phyloP scores from a whole-genome alignment of 2,113 vertebrate genomes.

The Dipodomys merriami region DNA sequence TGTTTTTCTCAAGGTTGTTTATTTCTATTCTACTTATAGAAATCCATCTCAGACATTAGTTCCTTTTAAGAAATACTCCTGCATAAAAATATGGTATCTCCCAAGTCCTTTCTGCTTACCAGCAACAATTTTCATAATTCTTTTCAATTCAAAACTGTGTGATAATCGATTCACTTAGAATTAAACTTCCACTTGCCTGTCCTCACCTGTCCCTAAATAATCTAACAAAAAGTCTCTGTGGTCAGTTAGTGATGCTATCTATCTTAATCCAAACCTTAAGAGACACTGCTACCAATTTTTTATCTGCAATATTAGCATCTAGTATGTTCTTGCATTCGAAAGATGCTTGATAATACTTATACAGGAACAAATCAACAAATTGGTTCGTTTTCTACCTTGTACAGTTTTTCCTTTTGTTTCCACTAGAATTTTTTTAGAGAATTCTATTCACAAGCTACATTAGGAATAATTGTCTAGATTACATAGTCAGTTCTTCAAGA shows the following conservation, averaged over 20 bases:
- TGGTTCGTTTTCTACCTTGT: neutral
- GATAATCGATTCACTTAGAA: neutral
- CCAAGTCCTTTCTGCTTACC: neutral
- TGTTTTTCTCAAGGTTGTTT: neutral
- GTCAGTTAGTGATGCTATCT: neutral
- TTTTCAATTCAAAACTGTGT: neutral
- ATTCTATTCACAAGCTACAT: neutral
- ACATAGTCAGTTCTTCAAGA: conserved; percentile 15
- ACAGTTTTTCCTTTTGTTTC: neutral
- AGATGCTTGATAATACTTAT: neutral
- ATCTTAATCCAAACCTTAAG: neutral
- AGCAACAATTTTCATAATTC: neutral
- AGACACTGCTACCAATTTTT: neutral
- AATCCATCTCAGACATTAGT: neutral
- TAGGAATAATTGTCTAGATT: neutral
- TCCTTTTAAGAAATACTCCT: neutral
- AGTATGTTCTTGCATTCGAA: neutral
- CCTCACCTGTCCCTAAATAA: neutral
- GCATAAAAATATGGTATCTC: neutral
- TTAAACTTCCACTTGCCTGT: neutral
- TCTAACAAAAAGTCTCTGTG: neutral
- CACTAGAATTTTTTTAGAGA: neutral
- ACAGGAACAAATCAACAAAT: neutral
- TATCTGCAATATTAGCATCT: neutral
- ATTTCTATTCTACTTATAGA: neutral